These are phyloP conservation scores for Phaetusa simplex DNA, from an alignment of 2,113 vertebrate genomes.

Conservation along the genomic window DNA sequence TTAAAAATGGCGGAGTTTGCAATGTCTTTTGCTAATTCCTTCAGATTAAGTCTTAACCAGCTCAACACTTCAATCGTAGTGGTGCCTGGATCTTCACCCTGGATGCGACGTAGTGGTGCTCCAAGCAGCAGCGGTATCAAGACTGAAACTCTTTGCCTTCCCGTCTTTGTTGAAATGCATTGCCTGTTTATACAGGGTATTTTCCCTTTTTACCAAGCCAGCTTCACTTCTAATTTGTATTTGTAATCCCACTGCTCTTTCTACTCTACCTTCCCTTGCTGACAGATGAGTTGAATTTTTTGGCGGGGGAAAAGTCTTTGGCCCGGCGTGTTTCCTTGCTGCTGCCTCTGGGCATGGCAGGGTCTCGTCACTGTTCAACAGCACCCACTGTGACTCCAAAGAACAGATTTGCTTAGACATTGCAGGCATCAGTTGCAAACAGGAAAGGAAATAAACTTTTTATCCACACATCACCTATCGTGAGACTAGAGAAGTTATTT, in stretches of 20 bases:
- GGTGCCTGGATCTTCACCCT: not conserved
- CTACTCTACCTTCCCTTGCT: not conserved
- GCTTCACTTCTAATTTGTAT: not conserved
- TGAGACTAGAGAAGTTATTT: not conserved
- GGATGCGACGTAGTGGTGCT: not conserved
- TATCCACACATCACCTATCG: not conserved
- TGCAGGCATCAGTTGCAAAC: not conserved
- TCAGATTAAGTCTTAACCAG: not conserved
- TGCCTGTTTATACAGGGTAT: not conserved
- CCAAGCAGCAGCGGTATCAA: not conserved
- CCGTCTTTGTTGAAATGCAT: not conserved
- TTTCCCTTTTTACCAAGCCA: not conserved
- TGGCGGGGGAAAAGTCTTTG: not conserved
- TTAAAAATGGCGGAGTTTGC: not conserved
- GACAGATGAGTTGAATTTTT: not conserved
- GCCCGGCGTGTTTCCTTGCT: not conserved
- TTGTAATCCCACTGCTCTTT: not conserved
- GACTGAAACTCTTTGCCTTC: not conserved
- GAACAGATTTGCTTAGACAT: not conserved
- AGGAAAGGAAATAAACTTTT: not conserved
- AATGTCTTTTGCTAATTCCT: not conserved
- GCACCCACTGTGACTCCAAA: accelerated
- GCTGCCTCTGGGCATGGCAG: not conserved
- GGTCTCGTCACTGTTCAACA: accelerated
- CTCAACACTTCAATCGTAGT: not conserved